Base-by-base conservation (phyloP, 2,113 vertebrate genomes). In the Alectura lathami region DNA sequence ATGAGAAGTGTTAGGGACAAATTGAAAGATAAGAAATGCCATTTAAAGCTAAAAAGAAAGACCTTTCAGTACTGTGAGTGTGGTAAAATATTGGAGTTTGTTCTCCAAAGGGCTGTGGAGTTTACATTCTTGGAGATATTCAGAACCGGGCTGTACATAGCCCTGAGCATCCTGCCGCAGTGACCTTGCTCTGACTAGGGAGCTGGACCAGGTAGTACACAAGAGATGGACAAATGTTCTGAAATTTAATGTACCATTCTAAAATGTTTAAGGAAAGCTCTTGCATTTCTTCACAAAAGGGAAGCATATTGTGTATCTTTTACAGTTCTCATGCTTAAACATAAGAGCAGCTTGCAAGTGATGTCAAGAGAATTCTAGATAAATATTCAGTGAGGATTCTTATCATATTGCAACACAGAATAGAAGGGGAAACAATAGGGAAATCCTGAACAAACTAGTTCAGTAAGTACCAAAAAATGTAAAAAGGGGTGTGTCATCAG, bases 401-500 rank as follows among this genome's bases (percentile, higher is more conserved):
- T 43, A 57, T 12, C 50, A 23, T 3, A 6, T 10, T 47, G 34
- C 57, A 93, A 57, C 9, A 60, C 5, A n/a, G n/a, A 94, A 26
- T 6, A 86, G 66, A 67, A 50, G 14, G 50, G 36, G 21, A 92
- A 84, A 76, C 13, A 57, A 66, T 23, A 50, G 17, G 45, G 62
- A 81, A 80, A 82, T 27, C 27, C 26, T 66, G 36, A 82, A 36
- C 29, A 72, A 95, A 72, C 12, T 29, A 67, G 36, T 34, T 69
- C 8, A 8, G 5, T 43, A 32, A 36, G 79, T 80, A 91, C 2
- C 88, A 66, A 86, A 57, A 96, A 88, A 96, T 42, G 29, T 69
- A 80, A 77, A 62, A 45, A 89, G 15, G 13, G 9, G 76, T 8
- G 23, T 21, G 13, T 78, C 56, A 82, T 92, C 69, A 94, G 47